Conservation (phyloP, 2,888 invertebrate genomes). For the Electrophaes corylata region DNA sequence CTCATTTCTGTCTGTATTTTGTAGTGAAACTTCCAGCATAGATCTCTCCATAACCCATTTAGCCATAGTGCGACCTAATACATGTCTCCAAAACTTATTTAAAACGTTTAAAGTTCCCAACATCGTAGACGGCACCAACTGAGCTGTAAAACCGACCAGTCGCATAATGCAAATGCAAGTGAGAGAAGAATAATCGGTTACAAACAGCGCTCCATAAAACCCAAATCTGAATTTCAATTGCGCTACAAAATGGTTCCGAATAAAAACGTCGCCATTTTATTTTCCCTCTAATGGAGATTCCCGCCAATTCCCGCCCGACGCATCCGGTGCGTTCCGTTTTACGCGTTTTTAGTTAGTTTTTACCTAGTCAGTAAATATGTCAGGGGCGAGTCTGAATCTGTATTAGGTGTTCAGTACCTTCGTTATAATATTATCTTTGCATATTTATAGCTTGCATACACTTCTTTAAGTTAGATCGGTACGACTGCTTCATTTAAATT, state of each 20-base stretch:
- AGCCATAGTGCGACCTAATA: no score
- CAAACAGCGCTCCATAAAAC: constrained; percentile 5
- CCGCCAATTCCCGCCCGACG: constrained; percentile 15
- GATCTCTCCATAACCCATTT: no score
- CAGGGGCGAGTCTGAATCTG: not conserved
- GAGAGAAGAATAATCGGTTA: not conserved
- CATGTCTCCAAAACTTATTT: no score
- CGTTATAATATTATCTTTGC: not conserved
- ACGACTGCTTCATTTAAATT: no score
- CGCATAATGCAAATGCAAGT: not conserved
- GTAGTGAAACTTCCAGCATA: no score
- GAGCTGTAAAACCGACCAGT: no score
- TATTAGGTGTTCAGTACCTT: constrained; percentile 4
- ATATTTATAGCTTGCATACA: no score
- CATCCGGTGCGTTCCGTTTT: constrained; percentile 22
- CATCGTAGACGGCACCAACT: no score
- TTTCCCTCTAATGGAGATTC: constrained; percentile 19
- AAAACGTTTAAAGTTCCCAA: no score
- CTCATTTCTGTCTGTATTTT: no score
- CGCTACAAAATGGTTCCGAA: constrained; percentile 8
- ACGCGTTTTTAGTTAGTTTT: constrained; percentile 17
- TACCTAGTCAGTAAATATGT: constrained; percentile 1
- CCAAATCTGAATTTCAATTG: constrained; percentile 20
- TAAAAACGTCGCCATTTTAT: constrained; percentile 18
- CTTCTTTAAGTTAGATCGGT: no score